Percentiles rank a stretch among this genome's conserved stretches.
These are phyloP conservation scores for Macrobrachium rosenbergii DNA, from an alignment of 1,140 invertebrate species.

Conservation along the genomic window DNA sequence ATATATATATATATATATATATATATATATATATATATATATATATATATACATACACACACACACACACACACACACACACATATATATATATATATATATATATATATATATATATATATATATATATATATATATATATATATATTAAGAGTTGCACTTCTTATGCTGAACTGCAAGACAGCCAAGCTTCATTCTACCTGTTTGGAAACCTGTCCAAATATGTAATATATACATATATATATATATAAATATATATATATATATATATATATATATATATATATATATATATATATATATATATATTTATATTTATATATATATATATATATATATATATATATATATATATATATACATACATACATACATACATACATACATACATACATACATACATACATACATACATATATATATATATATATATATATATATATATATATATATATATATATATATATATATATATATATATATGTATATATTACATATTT, in stretches of 20 bases:
- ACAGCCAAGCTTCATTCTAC: no score
- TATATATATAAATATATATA: slow-evolving; percentile 7
- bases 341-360: not conserved
- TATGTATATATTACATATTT: no score
- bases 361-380: not conserved
- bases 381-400: slow-evolving; percentile 17
- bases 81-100: not conserved
- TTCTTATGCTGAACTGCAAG: no score
- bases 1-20: not conserved
- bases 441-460: no score
- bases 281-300: slow-evolving; percentile 17
- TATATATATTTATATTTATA: not conserved
- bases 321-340: not conserved
- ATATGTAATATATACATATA: no score
- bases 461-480: no score
- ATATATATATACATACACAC: slow-evolving; percentile 10
- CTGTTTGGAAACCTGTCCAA: no score
- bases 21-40: slow-evolving; percentile 14
- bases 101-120: slow-evolving; percentile 3
- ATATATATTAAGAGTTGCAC: no score
- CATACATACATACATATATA: no score
- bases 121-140: slow-evolving; percentile 22
- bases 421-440: no score
- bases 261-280: not conserved
- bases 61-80: not conserved